Conservation (phyloP, 2,888 invertebrate species). For the Tachina fera region DNA sequence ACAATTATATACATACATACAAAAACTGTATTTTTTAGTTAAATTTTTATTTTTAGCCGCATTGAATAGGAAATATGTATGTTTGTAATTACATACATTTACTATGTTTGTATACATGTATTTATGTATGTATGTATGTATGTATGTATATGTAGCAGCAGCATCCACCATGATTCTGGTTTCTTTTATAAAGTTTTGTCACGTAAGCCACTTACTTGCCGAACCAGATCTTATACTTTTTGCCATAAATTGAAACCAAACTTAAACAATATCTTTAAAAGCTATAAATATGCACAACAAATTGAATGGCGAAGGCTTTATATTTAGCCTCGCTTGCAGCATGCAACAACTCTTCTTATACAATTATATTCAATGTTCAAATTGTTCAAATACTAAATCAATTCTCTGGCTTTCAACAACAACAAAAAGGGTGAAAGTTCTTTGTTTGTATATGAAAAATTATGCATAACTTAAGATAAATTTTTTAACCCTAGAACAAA, state of each 20-base stretch:
- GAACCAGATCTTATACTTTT: conserved; percentile 58
- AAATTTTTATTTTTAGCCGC: too few species aligned
- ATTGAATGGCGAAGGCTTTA: conserved; percentile 11
- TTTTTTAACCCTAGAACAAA: too few species aligned
- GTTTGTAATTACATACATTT: too few species aligned
- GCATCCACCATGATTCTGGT: conserved; percentile 52
- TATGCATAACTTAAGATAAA: too few species aligned
- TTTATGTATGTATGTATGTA: too few species aligned
- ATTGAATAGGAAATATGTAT: too few species aligned
- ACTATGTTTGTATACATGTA: too few species aligned
- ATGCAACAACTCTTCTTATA: conserved; percentile 36
- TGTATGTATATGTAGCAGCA: not conserved
- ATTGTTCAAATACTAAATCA: not conserved
- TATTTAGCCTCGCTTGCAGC: not conserved
- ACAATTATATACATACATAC: too few species aligned
- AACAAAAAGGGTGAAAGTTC: conserved; percentile 55
- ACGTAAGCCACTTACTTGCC: conserved; percentile 68
- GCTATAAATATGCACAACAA: not conserved
- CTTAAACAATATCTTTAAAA: not conserved
- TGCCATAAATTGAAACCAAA: not conserved
- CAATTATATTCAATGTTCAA: not conserved
- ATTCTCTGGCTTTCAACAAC: not conserved
- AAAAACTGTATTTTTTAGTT: too few species aligned
- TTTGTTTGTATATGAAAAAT: not conserved
- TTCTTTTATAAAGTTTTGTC: conserved; percentile 52